phyloP scores from a whole-genome alignment of 2,888 invertebrate species.

The Hemicrepidius hirtus region DNA sequence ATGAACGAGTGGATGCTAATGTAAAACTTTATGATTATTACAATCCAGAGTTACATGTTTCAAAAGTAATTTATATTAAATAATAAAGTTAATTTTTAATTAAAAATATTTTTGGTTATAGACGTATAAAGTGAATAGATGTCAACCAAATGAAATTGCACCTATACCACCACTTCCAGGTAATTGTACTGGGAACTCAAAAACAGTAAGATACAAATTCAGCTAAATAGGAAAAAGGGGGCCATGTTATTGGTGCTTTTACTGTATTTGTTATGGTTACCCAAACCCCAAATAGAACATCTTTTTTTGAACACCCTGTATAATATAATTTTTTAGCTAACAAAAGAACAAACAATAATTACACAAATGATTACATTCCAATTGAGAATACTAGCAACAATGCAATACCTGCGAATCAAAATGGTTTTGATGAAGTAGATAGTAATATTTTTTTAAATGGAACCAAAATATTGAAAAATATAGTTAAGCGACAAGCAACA shows the following conservation, averaged over 20 bases:
- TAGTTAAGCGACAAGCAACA: neutral
- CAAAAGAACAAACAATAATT: constrained; percentile 8
- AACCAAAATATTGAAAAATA: neutral
- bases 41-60: constrained; percentile 72
- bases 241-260: too few species aligned
- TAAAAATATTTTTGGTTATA: constrained; percentile 45
- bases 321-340: constrained; percentile 3
- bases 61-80: constrained; percentile 71
- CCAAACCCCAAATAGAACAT: too few species aligned
- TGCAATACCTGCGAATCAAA: neutral
- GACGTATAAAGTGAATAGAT: constrained; percentile 54
- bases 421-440: constrained; percentile 21
- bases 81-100: neutral
- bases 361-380: constrained; percentile 4
- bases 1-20: constrained; percentile 74
- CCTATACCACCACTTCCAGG: constrained; percentile 51
- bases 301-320: too few species aligned
- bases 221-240: too few species aligned
- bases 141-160: constrained; percentile 52
- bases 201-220: too few species aligned
- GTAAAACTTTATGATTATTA: constrained; percentile 80
- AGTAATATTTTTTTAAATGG: neutral
- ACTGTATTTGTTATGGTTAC: too few species aligned
- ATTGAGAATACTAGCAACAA: neutral
- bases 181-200: too few species aligned